phyloP scores from a whole-genome alignment of 2,113 vertebrate species.

The Glaucidium brasilianum region DNA sequence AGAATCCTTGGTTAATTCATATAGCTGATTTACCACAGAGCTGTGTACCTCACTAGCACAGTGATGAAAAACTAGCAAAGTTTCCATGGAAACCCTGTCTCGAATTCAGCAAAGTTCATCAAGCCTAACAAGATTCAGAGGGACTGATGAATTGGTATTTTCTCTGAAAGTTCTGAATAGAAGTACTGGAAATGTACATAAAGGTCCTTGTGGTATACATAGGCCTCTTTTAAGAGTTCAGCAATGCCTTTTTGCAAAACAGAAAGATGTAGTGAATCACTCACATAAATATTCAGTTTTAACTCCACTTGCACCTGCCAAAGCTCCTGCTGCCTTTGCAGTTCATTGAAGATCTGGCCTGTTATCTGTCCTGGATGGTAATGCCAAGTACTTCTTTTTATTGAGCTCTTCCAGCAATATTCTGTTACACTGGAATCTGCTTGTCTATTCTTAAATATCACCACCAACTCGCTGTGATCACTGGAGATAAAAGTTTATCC shows the following conservation, averaged over 20 bases:
- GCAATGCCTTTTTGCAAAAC: not conserved
- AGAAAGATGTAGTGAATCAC: not conserved
- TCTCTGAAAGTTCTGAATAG: not conserved
- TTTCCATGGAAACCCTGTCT: slow-evolving; percentile 41
- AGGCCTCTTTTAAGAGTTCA: not conserved
- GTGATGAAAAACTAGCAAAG: not conserved
- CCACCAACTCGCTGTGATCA: not conserved
- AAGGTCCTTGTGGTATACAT: not conserved
- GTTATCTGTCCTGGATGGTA: not conserved
- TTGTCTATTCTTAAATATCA: not conserved
- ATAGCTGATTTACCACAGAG: not conserved
- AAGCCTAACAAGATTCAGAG: slow-evolving; percentile 9
- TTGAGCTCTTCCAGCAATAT: not conserved
- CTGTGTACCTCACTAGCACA: not conserved
- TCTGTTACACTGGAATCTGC: not conserved
- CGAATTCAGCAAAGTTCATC: slow-evolving; percentile 45
- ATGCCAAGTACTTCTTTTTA: not conserved
- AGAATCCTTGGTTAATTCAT: not conserved
- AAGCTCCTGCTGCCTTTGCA: not conserved
- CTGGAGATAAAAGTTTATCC: slow-evolving; percentile 34
- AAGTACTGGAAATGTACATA: not conserved
- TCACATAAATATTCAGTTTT: not conserved
- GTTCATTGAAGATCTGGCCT: not conserved
- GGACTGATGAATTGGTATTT: not conserved
- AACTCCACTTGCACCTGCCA: not conserved